Base-by-base conservation (phyloP, 2,113 vertebrate species). In the Erythrolamprus reginae region DNA sequence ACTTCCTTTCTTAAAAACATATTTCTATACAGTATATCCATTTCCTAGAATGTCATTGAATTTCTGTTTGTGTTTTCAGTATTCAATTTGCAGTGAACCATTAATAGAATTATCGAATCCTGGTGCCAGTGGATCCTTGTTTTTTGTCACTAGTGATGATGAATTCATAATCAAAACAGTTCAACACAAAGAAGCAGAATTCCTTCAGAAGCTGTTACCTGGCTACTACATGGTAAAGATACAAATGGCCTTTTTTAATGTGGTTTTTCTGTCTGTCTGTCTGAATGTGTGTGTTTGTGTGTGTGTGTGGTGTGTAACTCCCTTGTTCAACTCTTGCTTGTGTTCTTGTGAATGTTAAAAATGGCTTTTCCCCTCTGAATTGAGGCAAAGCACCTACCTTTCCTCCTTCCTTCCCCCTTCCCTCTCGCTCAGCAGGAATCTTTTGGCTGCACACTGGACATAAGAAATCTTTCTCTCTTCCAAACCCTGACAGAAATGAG, bases 141-240 rank as follows among this genome's bases (percentile, higher is more conserved):
- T 99, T 97, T 99, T 99, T 97, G 97, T 99, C 93, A 99, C 99
- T 94, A 99, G 98, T 42, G 99, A 98, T 93, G 99, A 99, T 1
- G 99, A 99, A 94, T 99, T 99, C 97, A 99, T 99, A 96, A 98
- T 99, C 96, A 99, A 99, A 98, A 99, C 99, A n/a, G 98, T 99
- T 94, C 99, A 99, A 96, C 99, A 99, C 97, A 99, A 99, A 96
- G 99, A 99, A 94, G 99, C 99, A 12, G 99, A 99, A 94, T 99
- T 99, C 94, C 98, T 99, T 91, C 99, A 99, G 96, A 98, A 99
- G 94, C 95, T 99, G 15, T 97, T 99, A 83, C 99, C 99, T 0
- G 99, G 99, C 88, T 99, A 99, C 94, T 99, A 99, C 92, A 99
- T 99, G 99, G 99, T 99, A 94, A 98, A 97, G 94, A 95, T 58